Evolutionary conservation across 1,140 invertebrate genomes (phyloP), one percentile per base, ranked within the genome.

Genomic region (Brachionus paranguensis): DNA sequence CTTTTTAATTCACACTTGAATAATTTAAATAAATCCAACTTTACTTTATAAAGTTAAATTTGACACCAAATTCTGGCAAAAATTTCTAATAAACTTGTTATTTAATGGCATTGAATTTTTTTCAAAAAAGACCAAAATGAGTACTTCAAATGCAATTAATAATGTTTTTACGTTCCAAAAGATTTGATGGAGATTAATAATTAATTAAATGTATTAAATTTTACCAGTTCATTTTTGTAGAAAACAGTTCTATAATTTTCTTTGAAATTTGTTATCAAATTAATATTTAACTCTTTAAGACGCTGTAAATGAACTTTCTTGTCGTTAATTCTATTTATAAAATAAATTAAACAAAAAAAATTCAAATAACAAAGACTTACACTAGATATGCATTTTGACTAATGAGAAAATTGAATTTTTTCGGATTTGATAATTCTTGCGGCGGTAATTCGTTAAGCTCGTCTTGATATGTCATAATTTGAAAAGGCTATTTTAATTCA

Each of bases 161-260:
- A 7, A 37, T 7, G 6, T 37, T 37, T 29, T 37, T 37, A 37
- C 33, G 33, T 37, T 50, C n/a, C 47, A 50, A 50, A 50, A n/a
- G 0, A 50, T 50, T 50, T 50, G 11, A 14, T 14, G n/a, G n/a
- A 14, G 1, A 50, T 14, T 14, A 33, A 29, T 68, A 29, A 24
- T n/a, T 64, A 33, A 12, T 29, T 11, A 68, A 68, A 1, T 3
- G 17, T 27, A 1, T 27, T 0, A 37, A 17, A 45, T 5, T 4
- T 72, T 72, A 72, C 68, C 17, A 72, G n/a, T 20, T 72, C 68
- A 72, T 72, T 72, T 72, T 72, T 72, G 37, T 72, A 72, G 43
- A 72, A 43, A 1, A 43, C 17, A 10, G n/a, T 5, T 17, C 20
- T 37, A 20, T 72, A 72, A 41, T 41, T 72, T 41, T 72, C 68